These are phyloP conservation scores for Dysmachus trigonus DNA, from an alignment of 2,888 invertebrate genomes.

Conservation along the genomic window DNA sequence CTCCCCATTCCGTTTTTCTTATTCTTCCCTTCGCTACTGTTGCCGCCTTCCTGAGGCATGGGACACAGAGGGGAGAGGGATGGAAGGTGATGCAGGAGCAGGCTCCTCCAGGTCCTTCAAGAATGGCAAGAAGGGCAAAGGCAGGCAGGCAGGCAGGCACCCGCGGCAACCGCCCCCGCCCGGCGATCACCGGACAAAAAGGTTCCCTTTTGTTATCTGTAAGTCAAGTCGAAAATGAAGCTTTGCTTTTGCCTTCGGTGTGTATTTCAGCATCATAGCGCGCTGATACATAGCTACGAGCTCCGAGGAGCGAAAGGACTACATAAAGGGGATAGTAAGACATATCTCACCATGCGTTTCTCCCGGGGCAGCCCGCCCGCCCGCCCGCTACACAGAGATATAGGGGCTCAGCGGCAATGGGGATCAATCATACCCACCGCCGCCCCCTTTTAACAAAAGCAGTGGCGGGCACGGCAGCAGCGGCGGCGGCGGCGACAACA, in stretches of 20 bases:
- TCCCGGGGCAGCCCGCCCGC: background rate
- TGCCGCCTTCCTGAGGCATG: background rate
- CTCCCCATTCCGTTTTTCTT: no score
- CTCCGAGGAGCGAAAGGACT: constrained; percentile 23
- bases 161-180: background rate
- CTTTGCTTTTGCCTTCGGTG: constrained; percentile 42
- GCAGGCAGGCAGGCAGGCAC: background rate
- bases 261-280: constrained; percentile 44
- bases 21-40: background rate
- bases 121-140: background rate
- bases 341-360: constrained; percentile 42
- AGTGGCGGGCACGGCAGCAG: constrained; percentile 21
- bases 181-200: background rate
- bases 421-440: constrained; percentile 42
- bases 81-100: background rate
- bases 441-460: constrained; percentile 41
- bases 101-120: background rate
- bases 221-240: constrained; percentile 45
- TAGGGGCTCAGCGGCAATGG: constrained; percentile 24
- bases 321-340: constrained; percentile 41
- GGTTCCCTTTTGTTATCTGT: constrained; percentile 43
- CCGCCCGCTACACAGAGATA: background rate
- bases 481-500: constrained; percentile 21
- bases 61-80: background rate
- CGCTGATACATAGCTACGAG: constrained; percentile 36